phyloP scores from a whole-genome alignment of 2,797 vertebrate genomes.

The Cheirogaleus major region DNA sequence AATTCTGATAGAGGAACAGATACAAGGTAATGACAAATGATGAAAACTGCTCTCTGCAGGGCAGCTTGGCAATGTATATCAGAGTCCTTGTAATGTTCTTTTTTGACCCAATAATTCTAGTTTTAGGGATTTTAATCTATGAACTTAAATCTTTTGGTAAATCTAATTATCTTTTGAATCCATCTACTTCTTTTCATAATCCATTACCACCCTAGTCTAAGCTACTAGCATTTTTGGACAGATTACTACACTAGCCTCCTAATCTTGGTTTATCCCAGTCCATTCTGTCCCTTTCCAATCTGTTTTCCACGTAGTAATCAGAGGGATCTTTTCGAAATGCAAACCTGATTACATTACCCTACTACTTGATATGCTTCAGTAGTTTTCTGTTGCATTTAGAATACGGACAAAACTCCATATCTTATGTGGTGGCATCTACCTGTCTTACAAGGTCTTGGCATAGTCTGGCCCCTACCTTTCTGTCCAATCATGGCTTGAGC shows the following conservation, averaged over 20 bases:
- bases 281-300: slow-evolving; percentile 51
- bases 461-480: slow-evolving; percentile 32
- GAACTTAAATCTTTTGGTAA: slow-evolving; percentile 54
- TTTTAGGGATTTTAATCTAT: slow-evolving; percentile 54
- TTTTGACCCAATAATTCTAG: slow-evolving; percentile 47
- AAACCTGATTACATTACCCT: slow-evolving; percentile 52
- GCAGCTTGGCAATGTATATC: slow-evolving; percentile 45
- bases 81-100: slow-evolving; percentile 38
- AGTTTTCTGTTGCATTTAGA: slow-evolving; percentile 58
- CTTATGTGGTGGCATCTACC: slow-evolving; percentile 30
- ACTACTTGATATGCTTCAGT: slow-evolving; percentile 42
- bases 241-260: not conserved
- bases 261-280: slow-evolving; percentile 63
- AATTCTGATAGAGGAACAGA: slow-evolving; percentile 60
- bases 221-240: slow-evolving; percentile 50
- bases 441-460: slow-evolving; percentile 60
- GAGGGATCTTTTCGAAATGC: slow-evolving; percentile 60
- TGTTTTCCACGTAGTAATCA: slow-evolving; percentile 61
- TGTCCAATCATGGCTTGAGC: slow-evolving; percentile 52
- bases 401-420: slow-evolving; percentile 29
- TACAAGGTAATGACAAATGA: slow-evolving; percentile 35
- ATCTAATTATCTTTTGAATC: slow-evolving; percentile 62
- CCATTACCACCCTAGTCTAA: slow-evolving; percentile 46
- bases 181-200: slow-evolving; percentile 63
- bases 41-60: not conserved